These are phyloP conservation scores for Propithecus deckenii DNA, from an alignment of 2,797 vertebrate genomes.

Conservation along the genomic window DNA sequence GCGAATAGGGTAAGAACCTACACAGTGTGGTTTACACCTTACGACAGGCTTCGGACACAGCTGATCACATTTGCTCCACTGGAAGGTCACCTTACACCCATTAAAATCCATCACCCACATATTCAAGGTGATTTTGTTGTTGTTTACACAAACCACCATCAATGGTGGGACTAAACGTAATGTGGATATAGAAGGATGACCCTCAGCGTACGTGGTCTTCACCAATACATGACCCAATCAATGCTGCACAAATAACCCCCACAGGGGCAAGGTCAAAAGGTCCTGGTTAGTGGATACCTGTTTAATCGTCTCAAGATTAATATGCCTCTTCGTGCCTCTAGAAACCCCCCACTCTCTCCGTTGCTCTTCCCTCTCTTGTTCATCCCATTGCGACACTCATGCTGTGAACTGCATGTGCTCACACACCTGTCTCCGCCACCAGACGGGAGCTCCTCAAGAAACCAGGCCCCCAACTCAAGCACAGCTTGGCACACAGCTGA, in stretches of 20 bases:
- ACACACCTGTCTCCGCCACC: not conserved
- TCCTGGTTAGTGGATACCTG: not conserved
- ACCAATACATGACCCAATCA: not conserved
- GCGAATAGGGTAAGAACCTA: not conserved
- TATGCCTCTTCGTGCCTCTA: not conserved
- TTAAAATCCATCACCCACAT: not conserved
- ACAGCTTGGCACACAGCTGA: not conserved
- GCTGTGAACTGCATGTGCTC: rapidly evolving
- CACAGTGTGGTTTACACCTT: not conserved
- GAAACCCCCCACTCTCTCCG: not conserved
- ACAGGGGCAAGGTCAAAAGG: not conserved
- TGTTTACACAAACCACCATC: not conserved
- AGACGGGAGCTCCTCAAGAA: not conserved
- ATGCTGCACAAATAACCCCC: not conserved
- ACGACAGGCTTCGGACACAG: not conserved
- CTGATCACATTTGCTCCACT: not conserved
- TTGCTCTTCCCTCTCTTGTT: not conserved
- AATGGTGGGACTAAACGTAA: not conserved
- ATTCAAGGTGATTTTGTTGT: not conserved
- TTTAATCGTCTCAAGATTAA: not conserved
- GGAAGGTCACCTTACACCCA: not conserved
- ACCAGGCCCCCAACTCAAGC: not conserved
- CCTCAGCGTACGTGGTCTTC: not conserved
- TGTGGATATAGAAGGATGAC: not conserved
- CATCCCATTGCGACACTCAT: not conserved